These are phyloP conservation scores for Chrysolophus pictus DNA, from an alignment of 2,797 vertebrate genomes.

Conservation along the genomic window DNA sequence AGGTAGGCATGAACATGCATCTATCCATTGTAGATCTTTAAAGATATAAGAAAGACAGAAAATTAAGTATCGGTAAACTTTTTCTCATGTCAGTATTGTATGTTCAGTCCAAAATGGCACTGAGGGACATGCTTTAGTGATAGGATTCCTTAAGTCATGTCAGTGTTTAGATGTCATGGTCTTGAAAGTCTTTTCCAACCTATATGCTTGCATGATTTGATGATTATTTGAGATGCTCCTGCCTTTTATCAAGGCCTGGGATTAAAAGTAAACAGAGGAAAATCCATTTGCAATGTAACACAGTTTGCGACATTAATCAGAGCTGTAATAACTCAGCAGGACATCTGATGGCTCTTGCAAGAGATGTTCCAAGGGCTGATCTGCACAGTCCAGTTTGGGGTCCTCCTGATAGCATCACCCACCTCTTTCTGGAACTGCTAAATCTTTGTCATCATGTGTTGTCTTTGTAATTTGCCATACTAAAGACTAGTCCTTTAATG, in stretches of 20 bases:
- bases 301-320: background rate
- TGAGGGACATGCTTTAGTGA: background rate
- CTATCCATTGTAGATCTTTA: background rate
- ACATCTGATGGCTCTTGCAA: background rate
- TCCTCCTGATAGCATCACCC: background rate
- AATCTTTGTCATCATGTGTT: background rate
- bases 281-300: background rate
- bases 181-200: background rate
- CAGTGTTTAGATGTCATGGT: background rate
- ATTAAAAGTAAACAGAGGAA: background rate
- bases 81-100: background rate
- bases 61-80: background rate
- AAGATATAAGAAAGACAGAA: background rate
- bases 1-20: slow-evolving; percentile 11
- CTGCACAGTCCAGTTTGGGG: background rate
- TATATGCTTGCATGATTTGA: background rate
- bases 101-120: background rate
- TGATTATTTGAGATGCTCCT: background rate
- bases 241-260: background rate
- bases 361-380: background rate
- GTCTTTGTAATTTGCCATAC: background rate
- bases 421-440: background rate
- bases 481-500: background rate
- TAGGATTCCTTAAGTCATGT: background rate
- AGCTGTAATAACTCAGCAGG: background rate